A percentile compares a stretch with the other conserved stretches of the same genome.
Evolutionary conservation across 2,797 vertebrate genomes (phyloP).

Genomic region (Gephyroberyx darwinii): DNA sequence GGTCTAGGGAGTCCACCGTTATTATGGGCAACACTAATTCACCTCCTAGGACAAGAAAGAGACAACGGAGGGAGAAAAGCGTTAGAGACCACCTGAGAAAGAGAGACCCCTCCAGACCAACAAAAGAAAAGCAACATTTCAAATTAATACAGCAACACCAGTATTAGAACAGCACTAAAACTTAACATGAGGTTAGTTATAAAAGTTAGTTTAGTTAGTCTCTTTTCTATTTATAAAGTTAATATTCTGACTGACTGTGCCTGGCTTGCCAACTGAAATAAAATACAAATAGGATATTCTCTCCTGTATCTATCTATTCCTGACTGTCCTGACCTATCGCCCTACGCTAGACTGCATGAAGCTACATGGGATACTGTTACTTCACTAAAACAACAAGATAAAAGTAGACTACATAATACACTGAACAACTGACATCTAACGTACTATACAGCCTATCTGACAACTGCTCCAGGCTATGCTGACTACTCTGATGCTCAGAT

Average conservation of each 20-base stretch:
- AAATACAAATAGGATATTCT: conserved; percentile 60
- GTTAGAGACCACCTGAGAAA: conserved; percentile 67
- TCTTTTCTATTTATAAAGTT: conserved; percentile 72
- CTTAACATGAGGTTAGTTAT: conserved; percentile 79
- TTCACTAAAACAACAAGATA: conserved; percentile 66
- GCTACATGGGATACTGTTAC: conserved; percentile 52
- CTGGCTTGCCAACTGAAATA: conserved; percentile 44
- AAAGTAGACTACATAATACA: conserved; percentile 68
- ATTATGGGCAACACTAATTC: conserved; percentile 97
- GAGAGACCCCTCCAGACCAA: conserved; percentile 50
- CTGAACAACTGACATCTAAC: conserved; percentile 68
- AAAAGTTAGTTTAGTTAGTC: conserved; percentile 72
- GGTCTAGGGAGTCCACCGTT: conserved; percentile 94
- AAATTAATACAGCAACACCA: conserved; percentile 78
- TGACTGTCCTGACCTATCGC: conserved; percentile 61
- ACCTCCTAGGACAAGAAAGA: conserved; percentile 92
- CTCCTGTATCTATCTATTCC: conserved; percentile 30
- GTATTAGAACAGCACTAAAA: conserved; percentile 81
- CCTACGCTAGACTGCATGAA: conserved; percentile 53
- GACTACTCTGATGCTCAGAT: conserved; percentile 62
- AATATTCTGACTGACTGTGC: conserved; percentile 61
- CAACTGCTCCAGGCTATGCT: conserved; percentile 61
- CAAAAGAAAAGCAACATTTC: conserved; percentile 60
- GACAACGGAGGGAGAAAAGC: conserved; percentile 73
- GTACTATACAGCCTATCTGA: conserved; percentile 67